phyloP scores from a whole-genome alignment of 2,888 invertebrate species.

The Clepsis dumicolana region DNA sequence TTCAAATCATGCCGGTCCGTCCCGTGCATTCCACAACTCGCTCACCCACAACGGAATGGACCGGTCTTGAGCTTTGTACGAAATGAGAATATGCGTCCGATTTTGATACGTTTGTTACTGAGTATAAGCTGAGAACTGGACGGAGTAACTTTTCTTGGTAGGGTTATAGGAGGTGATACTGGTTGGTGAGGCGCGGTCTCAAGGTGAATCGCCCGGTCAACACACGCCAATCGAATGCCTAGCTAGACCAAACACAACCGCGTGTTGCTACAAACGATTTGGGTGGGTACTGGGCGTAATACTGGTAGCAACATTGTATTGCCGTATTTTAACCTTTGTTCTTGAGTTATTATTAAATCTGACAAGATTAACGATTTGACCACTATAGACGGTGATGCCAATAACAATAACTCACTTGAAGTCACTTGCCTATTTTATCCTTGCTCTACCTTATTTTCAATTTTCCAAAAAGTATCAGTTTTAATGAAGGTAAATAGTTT shows the following conservation, averaged over 20 bases:
- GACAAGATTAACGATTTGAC: conserved; percentile 9
- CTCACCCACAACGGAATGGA: conserved; percentile 82
- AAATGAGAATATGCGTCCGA: conserved; percentile 70
- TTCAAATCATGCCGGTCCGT: conserved; percentile 80
- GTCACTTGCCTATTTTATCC: neutral
- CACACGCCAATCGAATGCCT: conserved; percentile 77
- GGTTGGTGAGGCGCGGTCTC: conserved; percentile 74
- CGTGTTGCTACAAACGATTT: conserved; percentile 72
- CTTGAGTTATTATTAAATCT: conserved; percentile 14
- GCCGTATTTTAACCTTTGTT: conserved; percentile 16
- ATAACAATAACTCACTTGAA: too few relatives aligned
- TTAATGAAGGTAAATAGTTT: neutral
- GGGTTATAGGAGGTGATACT: conserved; percentile 64
- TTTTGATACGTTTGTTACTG: conserved; percentile 61
- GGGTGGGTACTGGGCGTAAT: conserved; percentile 49
- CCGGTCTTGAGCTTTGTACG: conserved; percentile 83
- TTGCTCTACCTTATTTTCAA: neutral
- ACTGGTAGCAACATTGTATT: conserved; percentile 55
- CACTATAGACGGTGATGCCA: neutral
- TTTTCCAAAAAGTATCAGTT: neutral
- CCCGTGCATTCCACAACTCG: conserved; percentile 83
- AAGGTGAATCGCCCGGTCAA: conserved; percentile 84
- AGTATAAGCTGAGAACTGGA: conserved; percentile 56
- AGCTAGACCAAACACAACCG: conserved; percentile 82
- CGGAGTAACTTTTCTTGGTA: conserved; percentile 58